phyloP scores from a whole-genome alignment of 2,888 invertebrate genomes.

The Parapristionchus giblindavisi region DNA sequence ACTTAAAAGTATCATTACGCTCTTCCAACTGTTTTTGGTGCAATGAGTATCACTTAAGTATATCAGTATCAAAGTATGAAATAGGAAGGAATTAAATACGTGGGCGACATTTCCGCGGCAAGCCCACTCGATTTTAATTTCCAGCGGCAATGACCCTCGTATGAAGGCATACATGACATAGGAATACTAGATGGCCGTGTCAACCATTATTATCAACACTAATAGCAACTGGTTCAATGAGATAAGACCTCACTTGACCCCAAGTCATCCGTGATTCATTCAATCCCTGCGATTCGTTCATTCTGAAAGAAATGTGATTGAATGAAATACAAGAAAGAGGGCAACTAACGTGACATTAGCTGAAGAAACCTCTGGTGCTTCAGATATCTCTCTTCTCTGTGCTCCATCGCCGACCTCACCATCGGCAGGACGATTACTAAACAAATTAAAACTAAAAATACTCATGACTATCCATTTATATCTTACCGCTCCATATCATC shows the following conservation, averaged over 20 bases:
- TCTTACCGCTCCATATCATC: slow-evolving; percentile 29
- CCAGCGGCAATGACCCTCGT: too few species aligned
- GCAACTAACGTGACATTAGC: background rate
- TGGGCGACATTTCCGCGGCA: too few species aligned
- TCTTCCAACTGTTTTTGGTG: too few species aligned
- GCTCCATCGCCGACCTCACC: slow-evolving; percentile 16
- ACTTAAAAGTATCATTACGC: too few species aligned
- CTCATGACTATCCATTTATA: too few species aligned
- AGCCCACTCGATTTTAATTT: too few species aligned
- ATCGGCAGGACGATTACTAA: slow-evolving; percentile 17
- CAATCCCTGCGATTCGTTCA: slow-evolving; percentile 15
- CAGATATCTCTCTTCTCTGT: background rate
- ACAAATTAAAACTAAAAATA: background rate
- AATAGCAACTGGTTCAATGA: background rate
- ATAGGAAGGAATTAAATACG: too few species aligned
- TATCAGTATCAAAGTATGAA: too few species aligned
- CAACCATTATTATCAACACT: background rate
- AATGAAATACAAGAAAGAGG: background rate
- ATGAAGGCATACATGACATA: too few species aligned
- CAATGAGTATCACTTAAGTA: too few species aligned
- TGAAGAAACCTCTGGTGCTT: background rate
- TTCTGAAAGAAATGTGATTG: background rate
- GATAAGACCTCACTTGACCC: background rate
- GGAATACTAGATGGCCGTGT: background rate
- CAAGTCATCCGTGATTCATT: slow-evolving; percentile 10